Evolutionary conservation across 2,113 vertebrate genomes (phyloP).

Genomic region (Indicator maculatus): DNA sequence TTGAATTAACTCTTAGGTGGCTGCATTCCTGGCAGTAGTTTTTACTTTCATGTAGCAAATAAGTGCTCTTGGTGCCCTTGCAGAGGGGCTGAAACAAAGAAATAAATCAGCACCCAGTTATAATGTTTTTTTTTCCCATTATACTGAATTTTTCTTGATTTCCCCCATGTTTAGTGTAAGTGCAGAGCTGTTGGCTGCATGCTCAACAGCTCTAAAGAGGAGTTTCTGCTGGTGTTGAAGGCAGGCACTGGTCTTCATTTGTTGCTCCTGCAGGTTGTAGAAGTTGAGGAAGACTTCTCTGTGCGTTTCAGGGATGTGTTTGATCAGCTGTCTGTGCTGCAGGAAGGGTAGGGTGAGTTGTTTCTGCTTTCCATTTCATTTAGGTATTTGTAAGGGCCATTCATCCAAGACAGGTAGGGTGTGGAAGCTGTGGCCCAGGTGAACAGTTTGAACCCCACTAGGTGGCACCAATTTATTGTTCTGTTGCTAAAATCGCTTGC

Average conservation of each 20-base stretch:
- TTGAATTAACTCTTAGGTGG: background rate
- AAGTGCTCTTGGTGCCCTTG: background rate
- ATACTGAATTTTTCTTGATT: background rate
- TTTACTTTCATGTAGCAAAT: background rate
- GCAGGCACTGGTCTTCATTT: background rate
- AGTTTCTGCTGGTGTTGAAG: background rate
- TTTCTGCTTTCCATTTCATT: background rate
- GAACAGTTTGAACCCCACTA: constrained; percentile 44
- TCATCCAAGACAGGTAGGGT: background rate
- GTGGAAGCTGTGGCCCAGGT: background rate
- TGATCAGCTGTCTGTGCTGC: background rate
- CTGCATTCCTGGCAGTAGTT: background rate
- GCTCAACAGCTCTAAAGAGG: background rate
- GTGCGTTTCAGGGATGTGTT: rapidly evolving
- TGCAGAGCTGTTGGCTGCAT: background rate
- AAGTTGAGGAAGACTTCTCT: background rate
- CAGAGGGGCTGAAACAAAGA: background rate
- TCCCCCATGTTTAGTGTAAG: rapidly evolving
- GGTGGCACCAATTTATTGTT: constrained; percentile 56
- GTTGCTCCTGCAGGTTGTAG: background rate
- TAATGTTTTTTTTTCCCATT: background rate
- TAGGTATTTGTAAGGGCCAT: background rate
- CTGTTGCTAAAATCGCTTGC: background rate
- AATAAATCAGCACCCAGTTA: background rate
- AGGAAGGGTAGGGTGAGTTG: background rate